These are phyloP conservation scores for Kuschelorhynchus macadamiae DNA, from an alignment of 2,888 invertebrate species.

Conservation along the genomic window DNA sequence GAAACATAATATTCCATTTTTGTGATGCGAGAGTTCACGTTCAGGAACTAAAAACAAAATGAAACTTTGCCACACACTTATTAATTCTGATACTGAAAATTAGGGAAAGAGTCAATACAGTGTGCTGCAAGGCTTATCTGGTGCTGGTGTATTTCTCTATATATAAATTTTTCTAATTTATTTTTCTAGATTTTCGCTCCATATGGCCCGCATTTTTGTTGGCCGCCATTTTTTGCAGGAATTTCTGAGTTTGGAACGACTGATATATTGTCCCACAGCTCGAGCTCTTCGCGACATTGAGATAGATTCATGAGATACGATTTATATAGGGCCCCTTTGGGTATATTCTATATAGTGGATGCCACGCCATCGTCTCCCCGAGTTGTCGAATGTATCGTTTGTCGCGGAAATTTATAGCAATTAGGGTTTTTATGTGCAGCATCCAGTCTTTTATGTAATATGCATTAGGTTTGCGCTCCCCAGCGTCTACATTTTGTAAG, in stretches of 20 bases:
- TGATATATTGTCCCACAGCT: slow-evolving; percentile 64
- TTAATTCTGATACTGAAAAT: too few relatives aligned
- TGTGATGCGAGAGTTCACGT: too few relatives aligned
- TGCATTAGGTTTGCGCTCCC: slow-evolving; percentile 31
- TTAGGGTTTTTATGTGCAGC: slow-evolving; percentile 44
- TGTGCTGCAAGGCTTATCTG: too few relatives aligned
- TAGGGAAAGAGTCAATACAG: too few relatives aligned
- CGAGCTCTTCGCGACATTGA: slow-evolving; percentile 61
- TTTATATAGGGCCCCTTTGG: slow-evolving; percentile 56
- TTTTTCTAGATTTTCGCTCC: slow-evolving; percentile 18
- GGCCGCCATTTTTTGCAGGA: slow-evolving; percentile 51
- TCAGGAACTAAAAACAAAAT: too few relatives aligned
- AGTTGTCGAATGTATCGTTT: slow-evolving; percentile 50
- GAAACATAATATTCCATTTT: too few relatives aligned
- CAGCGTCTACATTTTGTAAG: slow-evolving; percentile 13
- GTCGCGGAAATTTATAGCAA: slow-evolving; percentile 49
- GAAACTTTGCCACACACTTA: too few relatives aligned
- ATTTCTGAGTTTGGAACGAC: slow-evolving; percentile 63
- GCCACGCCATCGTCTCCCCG: slow-evolving; percentile 26
- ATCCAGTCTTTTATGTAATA: slow-evolving; percentile 39
- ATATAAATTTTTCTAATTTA: too few relatives aligned
- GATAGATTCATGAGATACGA: slow-evolving; percentile 65
- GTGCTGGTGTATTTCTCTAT: too few relatives aligned
- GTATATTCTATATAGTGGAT: slow-evolving; percentile 45
- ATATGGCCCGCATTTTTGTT: slow-evolving; percentile 54